A percentile compares a stretch with the other conserved stretches of the same genome.
phyloP scores from a whole-genome alignment of 1,140 invertebrate genomes.

The Homalodisca vitripennis region DNA sequence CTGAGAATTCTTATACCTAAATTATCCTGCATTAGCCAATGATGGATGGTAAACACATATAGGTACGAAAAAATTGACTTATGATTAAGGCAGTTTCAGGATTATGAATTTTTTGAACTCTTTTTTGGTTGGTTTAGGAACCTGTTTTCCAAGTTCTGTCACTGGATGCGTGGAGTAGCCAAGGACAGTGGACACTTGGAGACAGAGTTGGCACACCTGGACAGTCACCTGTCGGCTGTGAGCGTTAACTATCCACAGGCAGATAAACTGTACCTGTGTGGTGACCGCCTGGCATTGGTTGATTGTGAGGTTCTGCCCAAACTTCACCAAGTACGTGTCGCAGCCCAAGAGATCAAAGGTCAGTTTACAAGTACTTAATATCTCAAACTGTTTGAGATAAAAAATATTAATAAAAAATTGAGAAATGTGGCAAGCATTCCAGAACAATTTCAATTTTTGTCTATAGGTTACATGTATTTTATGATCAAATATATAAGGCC shows the following conservation, averaged over 20 bases:
- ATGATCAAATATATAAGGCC: not conserved
- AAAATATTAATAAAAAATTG: not conserved
- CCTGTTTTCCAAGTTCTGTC: slow-evolving; percentile 61
- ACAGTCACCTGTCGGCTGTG: slow-evolving; percentile 47
- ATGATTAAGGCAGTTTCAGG: no score
- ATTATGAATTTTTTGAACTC: no score
- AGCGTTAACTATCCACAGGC: slow-evolving; percentile 26
- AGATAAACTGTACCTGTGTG: slow-evolving; percentile 50
- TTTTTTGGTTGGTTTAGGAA: no score
- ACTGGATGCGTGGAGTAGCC: slow-evolving; percentile 56
- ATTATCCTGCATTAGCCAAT: no score
- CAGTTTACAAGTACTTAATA: not conserved
- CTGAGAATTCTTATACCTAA: no score
- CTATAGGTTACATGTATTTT: not conserved
- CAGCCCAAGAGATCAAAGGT: slow-evolving; percentile 54
- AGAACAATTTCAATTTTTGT: not conserved
- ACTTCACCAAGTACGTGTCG: slow-evolving; percentile 58
- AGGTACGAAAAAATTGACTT: no score
- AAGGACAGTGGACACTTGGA: slow-evolving; percentile 51
- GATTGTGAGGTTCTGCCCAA: slow-evolving; percentile 60
- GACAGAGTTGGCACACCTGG: slow-evolving; percentile 50
- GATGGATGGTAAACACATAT: no score
- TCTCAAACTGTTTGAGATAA: not conserved
- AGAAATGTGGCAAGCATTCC: not conserved
- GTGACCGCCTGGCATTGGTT: slow-evolving; percentile 51